These are phyloP conservation scores for Rhagoletis zephyria DNA, from an alignment of 1,140 invertebrate species.

Conservation along the genomic window DNA sequence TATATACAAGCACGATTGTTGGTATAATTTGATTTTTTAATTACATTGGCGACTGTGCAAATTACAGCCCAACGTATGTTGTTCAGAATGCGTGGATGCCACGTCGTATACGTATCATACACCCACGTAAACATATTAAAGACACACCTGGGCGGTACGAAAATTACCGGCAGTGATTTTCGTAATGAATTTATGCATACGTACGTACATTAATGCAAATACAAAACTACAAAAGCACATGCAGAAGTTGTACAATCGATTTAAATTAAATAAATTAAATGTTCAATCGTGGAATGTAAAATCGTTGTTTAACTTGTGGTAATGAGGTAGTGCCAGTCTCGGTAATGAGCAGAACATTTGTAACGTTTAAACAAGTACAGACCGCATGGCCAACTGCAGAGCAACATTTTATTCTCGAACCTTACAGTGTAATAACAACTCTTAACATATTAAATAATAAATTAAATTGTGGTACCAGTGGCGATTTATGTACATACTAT, in stretches of 20 bases:
- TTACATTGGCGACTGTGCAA: conserved; percentile 23
- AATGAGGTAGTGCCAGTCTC: background rate
- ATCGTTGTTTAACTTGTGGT: conserved; percentile 14
- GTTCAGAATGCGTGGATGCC: background rate
- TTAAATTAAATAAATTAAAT: conserved; percentile 46
- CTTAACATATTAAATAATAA: no score
- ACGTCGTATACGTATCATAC: background rate
- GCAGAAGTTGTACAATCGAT: conserved; percentile 4
- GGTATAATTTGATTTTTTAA: conserved; percentile 48
- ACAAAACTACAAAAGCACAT: background rate
- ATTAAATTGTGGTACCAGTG: no score
- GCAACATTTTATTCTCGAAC: no score
- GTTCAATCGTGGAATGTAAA: conserved; percentile 3
- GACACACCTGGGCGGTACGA: background rate
- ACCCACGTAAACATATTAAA: conserved; percentile 1
- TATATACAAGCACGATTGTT: conserved; percentile 10
- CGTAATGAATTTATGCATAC: background rate
- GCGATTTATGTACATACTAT: no score
- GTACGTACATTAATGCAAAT: background rate
- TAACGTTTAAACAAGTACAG: no score
- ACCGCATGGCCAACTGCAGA: no score
- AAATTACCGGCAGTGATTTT: background rate
- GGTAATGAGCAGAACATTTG: no score
- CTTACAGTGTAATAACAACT: no score
- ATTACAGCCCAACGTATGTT: background rate